These are phyloP conservation scores for Drosophila novamexicana DNA, from an alignment of 1,140 invertebrate species.

Conservation along the genomic window DNA sequence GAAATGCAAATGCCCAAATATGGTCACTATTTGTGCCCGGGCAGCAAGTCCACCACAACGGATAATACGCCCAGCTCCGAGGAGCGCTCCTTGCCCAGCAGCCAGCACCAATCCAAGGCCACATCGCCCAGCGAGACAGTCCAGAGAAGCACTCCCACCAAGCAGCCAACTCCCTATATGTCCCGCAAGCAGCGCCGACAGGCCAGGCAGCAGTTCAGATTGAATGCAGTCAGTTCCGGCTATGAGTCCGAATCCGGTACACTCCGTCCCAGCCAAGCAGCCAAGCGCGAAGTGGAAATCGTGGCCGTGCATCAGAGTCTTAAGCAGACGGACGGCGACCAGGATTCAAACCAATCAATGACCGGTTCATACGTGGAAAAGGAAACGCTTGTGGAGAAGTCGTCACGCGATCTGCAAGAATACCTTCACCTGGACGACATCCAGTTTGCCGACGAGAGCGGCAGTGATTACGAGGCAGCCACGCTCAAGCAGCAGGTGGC, in stretches of 20 bases:
- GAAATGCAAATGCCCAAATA: conserved; percentile 85
- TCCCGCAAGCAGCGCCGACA: conserved; percentile 70
- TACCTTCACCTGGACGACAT: conserved; percentile 85
- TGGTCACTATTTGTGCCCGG: conserved; percentile 85
- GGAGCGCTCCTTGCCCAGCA: conserved; percentile 56
- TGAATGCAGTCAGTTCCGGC: conserved; percentile 23
- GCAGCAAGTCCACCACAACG: conserved; percentile 82
- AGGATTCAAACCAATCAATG: conserved; percentile 68
- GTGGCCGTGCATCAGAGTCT: conserved; percentile 54
- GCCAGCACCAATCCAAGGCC: conserved; percentile 65
- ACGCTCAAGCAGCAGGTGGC: conserved; percentile 49
- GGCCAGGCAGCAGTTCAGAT: conserved; percentile 62
- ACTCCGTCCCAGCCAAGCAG: background rate
- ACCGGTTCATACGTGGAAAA: conserved; percentile 84
- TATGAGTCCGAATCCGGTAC: conserved; percentile 21
- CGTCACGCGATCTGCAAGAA: conserved; percentile 75
- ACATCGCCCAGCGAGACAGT: conserved; percentile 63
- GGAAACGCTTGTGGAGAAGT: conserved; percentile 85
- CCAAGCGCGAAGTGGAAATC: conserved; percentile 27
- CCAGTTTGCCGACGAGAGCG: conserved; percentile 85
- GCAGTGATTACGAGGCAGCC: conserved; percentile 72
- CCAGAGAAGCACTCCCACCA: conserved; percentile 41
- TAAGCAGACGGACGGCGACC: conserved; percentile 36
- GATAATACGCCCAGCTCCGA: conserved; percentile 77
- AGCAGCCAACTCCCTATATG: conserved; percentile 75